Evolutionary conservation across 2,113 vertebrate genomes (phyloP), one percentile per base, ranked within the genome.

Genomic region (Oxygymnocypris stewartii): DNA sequence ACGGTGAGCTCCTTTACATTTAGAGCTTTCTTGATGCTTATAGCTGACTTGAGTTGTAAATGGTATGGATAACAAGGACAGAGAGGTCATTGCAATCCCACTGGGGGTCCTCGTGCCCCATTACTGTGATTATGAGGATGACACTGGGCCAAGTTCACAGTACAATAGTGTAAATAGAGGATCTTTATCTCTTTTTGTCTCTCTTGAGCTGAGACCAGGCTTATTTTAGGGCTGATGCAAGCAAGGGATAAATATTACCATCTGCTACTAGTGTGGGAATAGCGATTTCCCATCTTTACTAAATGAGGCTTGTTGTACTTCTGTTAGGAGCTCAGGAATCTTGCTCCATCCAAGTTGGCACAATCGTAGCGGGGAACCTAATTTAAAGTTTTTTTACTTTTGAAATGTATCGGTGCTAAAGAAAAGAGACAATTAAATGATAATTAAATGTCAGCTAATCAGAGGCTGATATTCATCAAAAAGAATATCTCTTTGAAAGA

Each of bases 1-100:
- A 37, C n/a, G 31, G 28, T 76, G 18, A 59, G 74, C 16, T 78
- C 37, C 35, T 49, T 76, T 84, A 84, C 67, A 23, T n/a, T 63
- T 63, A 42, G 13, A 84, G 49, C 59, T 67, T 31, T 28, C 59
- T 18, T 37, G 54, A 79, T 47, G 73, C 12, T 11, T 35, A 77
- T 73, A 79, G 86, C 82, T 37, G 84, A 28, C 6, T 78, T 35
- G 85, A 77, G 74, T 71, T 76, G 80, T 79, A 92, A 90, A 92
- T 77, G 28, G 57, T 42, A n/a, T 31, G 18, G 57, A 61, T 67
- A 31, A 75, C n/a, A 63, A 73, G 37, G 82, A 75, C 91, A 93
- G 91, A 91, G 87, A 88, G 86, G 86, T 79, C 67, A 71, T 51
- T 81, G 74, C 91, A 93, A 94, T 93, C 92, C 90, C 59, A 54